Evolutionary conservation across 2,113 vertebrate genomes (phyloP).

Genomic region (Prinia subflava): DNA sequence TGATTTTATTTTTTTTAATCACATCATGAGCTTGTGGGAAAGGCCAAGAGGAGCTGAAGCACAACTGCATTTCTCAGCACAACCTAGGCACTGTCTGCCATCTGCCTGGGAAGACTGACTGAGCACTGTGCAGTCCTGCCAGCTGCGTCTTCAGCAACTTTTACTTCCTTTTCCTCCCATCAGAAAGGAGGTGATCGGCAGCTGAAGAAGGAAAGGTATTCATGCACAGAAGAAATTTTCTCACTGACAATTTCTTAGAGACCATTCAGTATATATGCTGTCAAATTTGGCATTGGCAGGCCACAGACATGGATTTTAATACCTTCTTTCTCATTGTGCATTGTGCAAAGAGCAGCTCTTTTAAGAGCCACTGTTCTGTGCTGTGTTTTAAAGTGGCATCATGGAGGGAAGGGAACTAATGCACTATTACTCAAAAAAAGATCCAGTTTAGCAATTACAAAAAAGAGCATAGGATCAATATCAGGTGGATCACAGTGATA

Average conservation of each 20-base stretch:
- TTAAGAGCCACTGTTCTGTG: neutral
- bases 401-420: neutral
- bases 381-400: neutral
- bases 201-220: neutral
- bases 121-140: neutral
- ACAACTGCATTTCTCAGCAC: neutral
- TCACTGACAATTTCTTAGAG: neutral
- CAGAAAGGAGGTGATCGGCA: neutral
- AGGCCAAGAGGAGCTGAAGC: neutral
- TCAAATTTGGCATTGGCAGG: neutral
- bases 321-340: neutral
- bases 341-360: neutral
- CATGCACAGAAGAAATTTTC: neutral
- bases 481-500: neutral
- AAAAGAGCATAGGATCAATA: neutral
- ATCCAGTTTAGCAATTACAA: neutral
- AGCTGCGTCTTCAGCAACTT: neutral
- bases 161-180: neutral
- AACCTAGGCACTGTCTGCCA: neutral
- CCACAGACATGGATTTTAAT: neutral
- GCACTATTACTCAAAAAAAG: neutral
- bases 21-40: neutral
- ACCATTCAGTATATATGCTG: neutral
- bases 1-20: neutral
- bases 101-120: neutral